phyloP scores from a whole-genome alignment of 2,113 vertebrate species.

The Sinocyclocheilus anshuiensis region DNA sequence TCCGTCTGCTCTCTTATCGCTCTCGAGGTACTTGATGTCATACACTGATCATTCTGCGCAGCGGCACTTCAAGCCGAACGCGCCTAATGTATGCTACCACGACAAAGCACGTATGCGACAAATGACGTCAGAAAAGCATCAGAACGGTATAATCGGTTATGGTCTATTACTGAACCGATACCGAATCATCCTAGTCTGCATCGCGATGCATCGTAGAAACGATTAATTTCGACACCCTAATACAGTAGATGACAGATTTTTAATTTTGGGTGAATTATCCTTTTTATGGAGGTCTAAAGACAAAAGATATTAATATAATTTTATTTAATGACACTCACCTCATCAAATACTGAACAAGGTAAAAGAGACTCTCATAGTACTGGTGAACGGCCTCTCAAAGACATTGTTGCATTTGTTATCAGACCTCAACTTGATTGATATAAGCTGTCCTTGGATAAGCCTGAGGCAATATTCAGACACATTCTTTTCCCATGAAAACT shows the following conservation, averaged over 20 bases:
- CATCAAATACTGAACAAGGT: conserved; percentile 33
- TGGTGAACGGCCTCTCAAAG: conserved; percentile 41
- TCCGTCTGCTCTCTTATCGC: too few species aligned
- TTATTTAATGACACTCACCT: conserved; percentile 1
- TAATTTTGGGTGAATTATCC: neutral
- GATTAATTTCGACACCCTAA: too few species aligned
- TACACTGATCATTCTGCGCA: too few species aligned
- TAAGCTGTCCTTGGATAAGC: conserved; percentile 62
- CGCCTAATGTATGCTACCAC: too few species aligned
- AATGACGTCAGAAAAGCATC: too few species aligned
- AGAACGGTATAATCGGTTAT: too few species aligned
- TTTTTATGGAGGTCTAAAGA: neutral
- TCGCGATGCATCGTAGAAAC: too few species aligned
- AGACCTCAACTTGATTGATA: conserved; percentile 56
- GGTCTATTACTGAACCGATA: too few species aligned
- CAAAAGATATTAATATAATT: neutral
- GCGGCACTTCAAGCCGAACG: too few species aligned
- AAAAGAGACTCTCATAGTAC: conserved; percentile 40
- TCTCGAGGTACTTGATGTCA: too few species aligned
- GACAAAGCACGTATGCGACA: too few species aligned
- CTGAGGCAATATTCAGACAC: conserved; percentile 54
- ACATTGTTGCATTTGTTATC: conserved; percentile 59
- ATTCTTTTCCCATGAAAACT: conserved; percentile 49
- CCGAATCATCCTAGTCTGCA: too few species aligned
- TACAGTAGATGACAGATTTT: neutral